Evolutionary conservation across 1,140 invertebrate genomes (phyloP).

Genomic region (Drosophila pandora): DNA sequence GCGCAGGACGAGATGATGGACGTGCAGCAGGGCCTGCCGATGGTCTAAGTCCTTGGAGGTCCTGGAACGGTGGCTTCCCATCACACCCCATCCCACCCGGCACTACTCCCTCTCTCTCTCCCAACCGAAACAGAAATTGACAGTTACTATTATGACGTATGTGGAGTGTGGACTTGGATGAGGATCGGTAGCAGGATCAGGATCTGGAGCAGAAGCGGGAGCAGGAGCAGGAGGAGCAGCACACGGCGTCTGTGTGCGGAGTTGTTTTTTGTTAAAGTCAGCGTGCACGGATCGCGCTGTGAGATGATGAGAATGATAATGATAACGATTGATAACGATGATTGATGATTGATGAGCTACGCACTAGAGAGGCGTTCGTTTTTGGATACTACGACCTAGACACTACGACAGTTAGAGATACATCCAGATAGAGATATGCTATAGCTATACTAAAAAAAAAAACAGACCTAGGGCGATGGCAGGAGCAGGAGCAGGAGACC

Average conservation of each 20-base stretch:
- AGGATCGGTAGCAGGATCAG: slow-evolving; percentile 16
- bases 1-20: slow-evolving; percentile 84
- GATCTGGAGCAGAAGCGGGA: background rate
- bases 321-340: slow-evolving; percentile 7
- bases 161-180: slow-evolving; percentile 19
- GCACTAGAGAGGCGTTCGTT: slow-evolving; percentile 53
- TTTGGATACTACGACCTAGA: slow-evolving; percentile 69
- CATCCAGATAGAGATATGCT: slow-evolving; percentile 63
- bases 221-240: slow-evolving; percentile 14
- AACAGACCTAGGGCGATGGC: slow-evolving; percentile 31
- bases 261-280: slow-evolving; percentile 67
- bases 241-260: slow-evolving; percentile 10
- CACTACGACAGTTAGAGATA: slow-evolving; percentile 62
- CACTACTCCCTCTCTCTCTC: slow-evolving; percentile 9
- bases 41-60: slow-evolving; percentile 52
- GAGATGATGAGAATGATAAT: slow-evolving; percentile 18
- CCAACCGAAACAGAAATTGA: slow-evolving; percentile 36
- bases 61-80: slow-evolving; percentile 14
- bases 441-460: slow-evolving; percentile 61
- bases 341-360: slow-evolving; percentile 35
- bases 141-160: slow-evolving; percentile 64
- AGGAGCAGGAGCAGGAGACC: slow-evolving; percentile 2
- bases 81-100: slow-evolving; percentile 24
- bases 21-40: slow-evolving; percentile 78
- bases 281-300: slow-evolving; percentile 35